A percentile compares a stretch with the other conserved stretches of the same genome.
Conservation (phyloP, 2,113 vertebrate species). For the Aspiorhynchus laticeps region DNA sequence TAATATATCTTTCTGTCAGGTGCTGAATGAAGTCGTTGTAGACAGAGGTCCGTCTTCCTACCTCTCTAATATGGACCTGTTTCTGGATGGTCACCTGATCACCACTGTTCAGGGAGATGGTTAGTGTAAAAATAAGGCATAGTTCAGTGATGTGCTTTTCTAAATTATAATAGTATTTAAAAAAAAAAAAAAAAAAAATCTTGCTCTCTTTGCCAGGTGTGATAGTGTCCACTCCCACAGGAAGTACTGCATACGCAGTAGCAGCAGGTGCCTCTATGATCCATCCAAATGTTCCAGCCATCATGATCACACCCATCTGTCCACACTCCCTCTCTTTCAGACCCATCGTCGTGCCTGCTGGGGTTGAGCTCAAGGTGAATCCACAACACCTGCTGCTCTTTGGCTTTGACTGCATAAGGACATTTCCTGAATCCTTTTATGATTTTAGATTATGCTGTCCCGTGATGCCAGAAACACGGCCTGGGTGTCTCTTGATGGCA, state of each 20-base stretch:
- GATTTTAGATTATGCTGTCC: constrained; percentile 76
- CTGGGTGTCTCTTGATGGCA: constrained; percentile 83
- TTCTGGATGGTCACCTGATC: constrained; percentile 79
- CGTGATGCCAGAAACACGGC: constrained; percentile 80
- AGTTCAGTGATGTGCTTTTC: neutral
- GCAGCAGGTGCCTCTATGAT: constrained; percentile 81
- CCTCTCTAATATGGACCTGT: constrained; percentile 81
- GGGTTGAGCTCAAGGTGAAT: constrained; percentile 81
- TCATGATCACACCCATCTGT: constrained; percentile 84
- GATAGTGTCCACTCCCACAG: constrained; percentile 80
- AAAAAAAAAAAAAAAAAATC: neutral
- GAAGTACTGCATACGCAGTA: constrained; percentile 79
- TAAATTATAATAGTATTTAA: neutral
- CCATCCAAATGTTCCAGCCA: constrained; percentile 82
- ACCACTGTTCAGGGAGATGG: constrained; percentile 82
- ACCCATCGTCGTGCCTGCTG: constrained; percentile 82
- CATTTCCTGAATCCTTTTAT: neutral
- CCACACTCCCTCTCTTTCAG: constrained; percentile 84
- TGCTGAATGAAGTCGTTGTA: constrained; percentile 81
- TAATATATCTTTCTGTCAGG: constrained; percentile 61
- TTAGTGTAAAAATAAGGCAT: constrained; percentile 58
- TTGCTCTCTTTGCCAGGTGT: constrained; percentile 66
- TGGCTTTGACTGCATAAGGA: neutral
- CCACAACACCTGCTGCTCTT: constrained; percentile 67
- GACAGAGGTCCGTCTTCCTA: constrained; percentile 81